These are phyloP conservation scores for Antheraea mylitta DNA, from an alignment of 1,140 invertebrate genomes.

Conservation along the genomic window DNA sequence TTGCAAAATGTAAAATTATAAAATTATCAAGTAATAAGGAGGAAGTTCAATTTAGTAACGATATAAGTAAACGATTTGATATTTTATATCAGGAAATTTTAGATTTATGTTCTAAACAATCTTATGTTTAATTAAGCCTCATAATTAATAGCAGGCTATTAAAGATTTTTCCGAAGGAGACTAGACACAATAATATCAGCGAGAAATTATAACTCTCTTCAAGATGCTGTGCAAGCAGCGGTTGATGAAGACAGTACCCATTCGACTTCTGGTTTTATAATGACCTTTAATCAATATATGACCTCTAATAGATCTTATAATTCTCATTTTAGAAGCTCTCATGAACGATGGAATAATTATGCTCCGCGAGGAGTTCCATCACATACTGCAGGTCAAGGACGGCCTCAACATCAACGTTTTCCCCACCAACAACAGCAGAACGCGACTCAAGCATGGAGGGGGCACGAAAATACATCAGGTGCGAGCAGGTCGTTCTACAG, in stretches of 20 bases:
- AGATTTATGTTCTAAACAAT: too few relatives aligned
- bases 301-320: background rate
- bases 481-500: background rate
- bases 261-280: background rate
- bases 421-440: background rate
- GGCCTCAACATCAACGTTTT: background rate
- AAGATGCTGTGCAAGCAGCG: constrained; percentile 22
- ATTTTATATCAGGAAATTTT: too few relatives aligned
- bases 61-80: too few relatives aligned
- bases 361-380: background rate
- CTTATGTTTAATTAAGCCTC: too few relatives aligned
- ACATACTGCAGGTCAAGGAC: background rate
- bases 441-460: background rate
- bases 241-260: constrained; percentile 15
- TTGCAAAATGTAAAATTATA: background rate
- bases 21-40: too few relatives aligned
- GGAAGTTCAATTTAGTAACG: too few relatives aligned
- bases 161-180: constrained; percentile 15
- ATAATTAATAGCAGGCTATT: constrained; percentile 23
- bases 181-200: constrained; percentile 19
- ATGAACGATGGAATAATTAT: background rate
- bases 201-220: constrained; percentile 18
- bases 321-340: background rate
- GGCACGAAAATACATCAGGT: background rate
- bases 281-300: background rate